phyloP scores from a whole-genome alignment of 2,888 invertebrate genomes.

The Tinea trinotella region DNA sequence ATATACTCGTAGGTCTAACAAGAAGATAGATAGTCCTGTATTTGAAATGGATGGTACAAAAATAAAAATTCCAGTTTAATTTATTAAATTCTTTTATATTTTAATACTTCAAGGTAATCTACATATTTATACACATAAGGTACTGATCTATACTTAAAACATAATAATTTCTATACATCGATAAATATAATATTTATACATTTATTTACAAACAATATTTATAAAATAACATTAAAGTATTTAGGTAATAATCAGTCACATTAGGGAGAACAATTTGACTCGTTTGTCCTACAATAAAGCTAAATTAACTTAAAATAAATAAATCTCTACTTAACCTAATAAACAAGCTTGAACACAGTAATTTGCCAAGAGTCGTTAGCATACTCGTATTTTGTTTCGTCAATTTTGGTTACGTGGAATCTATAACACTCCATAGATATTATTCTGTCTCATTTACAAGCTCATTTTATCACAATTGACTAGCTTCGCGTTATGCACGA shows the following conservation, averaged over 20 bases:
- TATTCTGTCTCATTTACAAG: constrained; percentile 54
- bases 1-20: too few relatives aligned
- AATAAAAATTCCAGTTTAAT: too few relatives aligned
- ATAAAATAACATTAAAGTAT: constrained; percentile 14
- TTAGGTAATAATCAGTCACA: constrained; percentile 13
- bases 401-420: background rate
- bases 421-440: background rate
- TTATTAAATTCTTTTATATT: constrained; percentile 12
- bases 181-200: constrained; percentile 5
- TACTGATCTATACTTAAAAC: background rate
- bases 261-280: constrained; percentile 12
- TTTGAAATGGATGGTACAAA: too few relatives aligned
- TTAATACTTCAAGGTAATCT: background rate
- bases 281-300: constrained; percentile 6
- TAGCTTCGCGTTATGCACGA: constrained; percentile 31
- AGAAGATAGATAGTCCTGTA: too few relatives aligned
- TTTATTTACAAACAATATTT: constrained; percentile 14
- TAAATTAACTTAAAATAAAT: constrained; percentile 15
- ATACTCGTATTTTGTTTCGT: background rate
- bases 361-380: constrained; percentile 33
- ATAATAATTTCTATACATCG: constrained; percentile 11
- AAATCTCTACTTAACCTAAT: constrained; percentile 12
- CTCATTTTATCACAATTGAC: constrained; percentile 70
- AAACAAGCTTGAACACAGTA: constrained; percentile 56
- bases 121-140: constrained; percentile 3